phyloP scores from a whole-genome alignment of 2,797 vertebrate genomes.

The Falco concolor region DNA sequence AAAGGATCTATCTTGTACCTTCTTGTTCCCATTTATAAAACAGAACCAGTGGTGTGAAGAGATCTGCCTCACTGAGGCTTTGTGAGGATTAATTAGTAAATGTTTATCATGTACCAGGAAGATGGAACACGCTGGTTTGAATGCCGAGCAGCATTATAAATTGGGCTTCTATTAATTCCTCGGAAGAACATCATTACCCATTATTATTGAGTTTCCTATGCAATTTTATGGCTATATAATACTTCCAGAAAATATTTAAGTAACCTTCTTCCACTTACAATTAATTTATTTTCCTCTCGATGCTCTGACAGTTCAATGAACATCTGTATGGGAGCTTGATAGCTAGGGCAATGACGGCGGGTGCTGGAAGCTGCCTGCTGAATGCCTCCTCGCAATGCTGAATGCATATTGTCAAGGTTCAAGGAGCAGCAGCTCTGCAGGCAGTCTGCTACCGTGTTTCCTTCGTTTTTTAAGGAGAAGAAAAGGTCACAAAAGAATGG shows the following conservation, averaged over 20 bases:
- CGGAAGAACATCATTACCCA: not conserved
- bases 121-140: conserved; percentile 7
- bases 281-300: conserved; percentile 4
- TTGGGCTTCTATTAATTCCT: conserved; percentile 20
- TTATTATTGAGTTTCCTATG: conserved; percentile 22
- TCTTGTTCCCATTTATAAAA: conserved; percentile 4
- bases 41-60: conserved; percentile 20
- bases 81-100: conserved; percentile 50
- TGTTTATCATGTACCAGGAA: conserved; percentile 36
- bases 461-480: not conserved
- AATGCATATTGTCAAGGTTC: not conserved
- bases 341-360: accelerated
- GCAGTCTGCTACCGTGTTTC: not conserved
- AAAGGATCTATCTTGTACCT: not conserved
- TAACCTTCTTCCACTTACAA: conserved; percentile 38
- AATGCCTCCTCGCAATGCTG: not conserved
- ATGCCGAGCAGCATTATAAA: not conserved
- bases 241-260: conserved; percentile 30
- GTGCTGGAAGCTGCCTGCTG: not conserved
- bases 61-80: not conserved
- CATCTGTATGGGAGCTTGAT: not conserved
- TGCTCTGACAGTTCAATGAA: not conserved
- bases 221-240: not conserved
- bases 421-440: conserved; percentile 4
- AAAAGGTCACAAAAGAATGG: not conserved